Percentiles rank a stretch among this genome's conserved stretches.
These are phyloP conservation scores for Schizothorax lantsangensis DNA, from an alignment of 2,797 vertebrate species.

Conservation along the genomic window DNA sequence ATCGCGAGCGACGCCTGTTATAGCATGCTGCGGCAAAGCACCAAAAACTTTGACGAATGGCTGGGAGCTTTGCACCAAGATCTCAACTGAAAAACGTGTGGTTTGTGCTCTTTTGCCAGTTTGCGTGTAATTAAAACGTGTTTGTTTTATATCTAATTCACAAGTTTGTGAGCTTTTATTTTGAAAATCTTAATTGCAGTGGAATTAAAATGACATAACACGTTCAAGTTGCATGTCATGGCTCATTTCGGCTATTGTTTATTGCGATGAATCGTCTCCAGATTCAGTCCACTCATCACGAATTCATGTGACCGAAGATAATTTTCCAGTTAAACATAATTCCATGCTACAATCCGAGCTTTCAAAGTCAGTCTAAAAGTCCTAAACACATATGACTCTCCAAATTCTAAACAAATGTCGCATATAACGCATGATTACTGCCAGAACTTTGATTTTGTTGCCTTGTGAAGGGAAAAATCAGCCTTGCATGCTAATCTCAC, in stretches of 20 bases:
- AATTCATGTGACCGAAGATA: constrained; percentile 29
- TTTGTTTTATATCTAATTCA: constrained; percentile 34
- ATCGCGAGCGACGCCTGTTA: constrained; percentile 64
- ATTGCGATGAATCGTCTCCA: constrained; percentile 34
- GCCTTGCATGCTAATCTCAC: constrained; percentile 50
- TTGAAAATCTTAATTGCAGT: constrained; percentile 39
- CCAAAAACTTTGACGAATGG: constrained; percentile 56
- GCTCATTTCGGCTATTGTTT: constrained; percentile 44
- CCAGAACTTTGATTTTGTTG: constrained; percentile 39
- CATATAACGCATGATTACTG: constrained; percentile 36
- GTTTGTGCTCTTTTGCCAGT: background rate
- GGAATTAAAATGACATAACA: constrained; percentile 30
- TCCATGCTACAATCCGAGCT: constrained; percentile 30
- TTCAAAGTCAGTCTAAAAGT: constrained; percentile 40
- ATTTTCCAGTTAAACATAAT: constrained; percentile 41
- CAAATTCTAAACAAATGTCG: constrained; percentile 28
- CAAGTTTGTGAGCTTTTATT: constrained; percentile 57
- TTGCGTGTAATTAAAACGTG: background rate
- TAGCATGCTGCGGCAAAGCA: constrained; percentile 63
- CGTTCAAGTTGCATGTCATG: constrained; percentile 42
- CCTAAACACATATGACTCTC: constrained; percentile 9
- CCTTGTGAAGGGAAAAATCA: constrained; percentile 54
- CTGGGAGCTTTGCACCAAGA: constrained; percentile 13
- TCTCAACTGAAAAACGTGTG: background rate
- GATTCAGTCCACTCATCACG: constrained; percentile 42